Base-by-base conservation (phyloP, 2,113 vertebrate species). In the Toxotes jaculatrix region DNA sequence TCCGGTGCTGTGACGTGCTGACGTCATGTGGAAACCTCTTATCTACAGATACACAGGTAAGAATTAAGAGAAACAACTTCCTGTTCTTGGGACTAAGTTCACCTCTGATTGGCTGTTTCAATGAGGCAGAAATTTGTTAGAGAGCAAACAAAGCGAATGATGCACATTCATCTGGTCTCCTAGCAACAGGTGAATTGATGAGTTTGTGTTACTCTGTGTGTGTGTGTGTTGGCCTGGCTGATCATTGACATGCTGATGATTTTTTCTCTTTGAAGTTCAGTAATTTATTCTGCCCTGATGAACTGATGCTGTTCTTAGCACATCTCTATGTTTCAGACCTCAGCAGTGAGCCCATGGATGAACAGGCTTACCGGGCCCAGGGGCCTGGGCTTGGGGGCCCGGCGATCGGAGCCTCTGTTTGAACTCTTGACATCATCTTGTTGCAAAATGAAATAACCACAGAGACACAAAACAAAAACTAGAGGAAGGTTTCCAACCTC, bases 211-310 rank as follows among this genome's bases (percentile, higher is more conserved):
- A 2, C 3, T 8, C 11, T 70, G 34, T 63, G 34, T 59, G 4
- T 38, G 45, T 56, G 62, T 56, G 40, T 17, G 57, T 32, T 31
- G 27, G 70, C 17, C 49, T 27, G 79, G 77, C 34, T 51, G 61
- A 71, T 88, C 89, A 91, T 87, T 89, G 76, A 88, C 88, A 72
- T 83, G 87, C 79, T 87, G 81, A 89, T 88, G 78, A 80, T 87
- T 61, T 70, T 57, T 53, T 32, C 68, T 53, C 72, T 91, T 81
- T 88, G 84, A 90, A 73, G 66, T 53, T 53, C 11, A n/a, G 32
- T 84, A 31, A 80, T 86, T 67, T 56, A 71, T 82, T 86, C 64
- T 64, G 51, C 12, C 36, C 53, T 53, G 73, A 68, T 32, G 38
- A 27, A 49, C 59, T 3, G 65, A 49, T 23, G 68, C 63, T 63